These are phyloP conservation scores for Crematogaster levior DNA, from an alignment of 2,888 invertebrate genomes.

Conservation along the genomic window DNA sequence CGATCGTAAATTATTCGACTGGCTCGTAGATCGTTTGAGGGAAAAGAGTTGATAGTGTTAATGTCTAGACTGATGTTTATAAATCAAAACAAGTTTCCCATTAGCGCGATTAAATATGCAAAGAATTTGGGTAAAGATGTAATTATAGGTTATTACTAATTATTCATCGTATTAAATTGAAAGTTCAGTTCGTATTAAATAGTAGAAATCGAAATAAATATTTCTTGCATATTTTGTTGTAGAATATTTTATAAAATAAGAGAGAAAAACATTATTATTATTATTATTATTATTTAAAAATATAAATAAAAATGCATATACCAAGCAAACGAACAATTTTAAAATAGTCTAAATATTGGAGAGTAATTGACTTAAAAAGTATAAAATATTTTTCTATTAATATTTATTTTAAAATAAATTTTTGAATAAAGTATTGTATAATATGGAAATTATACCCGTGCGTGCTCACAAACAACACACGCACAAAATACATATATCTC, in stretches of 20 bases:
- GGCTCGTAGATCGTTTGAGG: constrained; percentile 8
- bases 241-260: not conserved
- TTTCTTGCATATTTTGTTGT: not conserved
- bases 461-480: too few relatives aligned
- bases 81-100: not conserved
- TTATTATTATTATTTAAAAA: not conserved
- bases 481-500: not conserved
- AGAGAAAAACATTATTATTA: not conserved
- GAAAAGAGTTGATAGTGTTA: not conserved
- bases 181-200: too few relatives aligned
- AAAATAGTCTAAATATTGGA: not conserved
- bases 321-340: not conserved
- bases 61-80: not conserved
- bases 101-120: not conserved
- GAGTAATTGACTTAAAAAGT: not conserved
- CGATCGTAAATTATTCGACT: constrained; percentile 63
- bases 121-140: not conserved
- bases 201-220: not conserved
- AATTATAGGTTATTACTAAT: not conserved
- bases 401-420: constrained; percentile 2
- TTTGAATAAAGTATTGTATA: not conserved
- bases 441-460: not conserved
- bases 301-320: not conserved
- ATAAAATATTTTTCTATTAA: not conserved
- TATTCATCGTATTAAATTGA: not conserved